A percentile compares a stretch with the other conserved stretches of the same genome.
phyloP scores from a whole-genome alignment of 2,888 invertebrate species.

The Rotaria magnacalcarata region DNA sequence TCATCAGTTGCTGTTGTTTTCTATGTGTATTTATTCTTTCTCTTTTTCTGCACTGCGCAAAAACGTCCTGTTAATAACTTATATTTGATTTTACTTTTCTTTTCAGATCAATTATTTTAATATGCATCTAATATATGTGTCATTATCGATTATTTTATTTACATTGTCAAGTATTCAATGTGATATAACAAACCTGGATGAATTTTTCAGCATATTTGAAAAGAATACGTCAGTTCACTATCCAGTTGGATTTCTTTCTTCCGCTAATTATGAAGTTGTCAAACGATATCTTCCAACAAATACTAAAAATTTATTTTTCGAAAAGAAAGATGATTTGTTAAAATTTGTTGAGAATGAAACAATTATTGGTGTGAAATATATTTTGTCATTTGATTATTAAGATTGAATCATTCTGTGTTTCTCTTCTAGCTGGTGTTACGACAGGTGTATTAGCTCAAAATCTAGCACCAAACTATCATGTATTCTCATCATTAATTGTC shows the following conservation, averaged over 20 bases:
- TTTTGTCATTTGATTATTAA: background rate
- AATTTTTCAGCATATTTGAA: background rate
- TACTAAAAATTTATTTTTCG: background rate
- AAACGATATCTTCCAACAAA: slow-evolving; percentile 37
- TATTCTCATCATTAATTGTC: slow-evolving; percentile 37
- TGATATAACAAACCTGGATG: background rate
- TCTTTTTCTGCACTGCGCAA: background rate
- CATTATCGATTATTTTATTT: too few species aligned
- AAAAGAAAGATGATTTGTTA: slow-evolving; percentile 29
- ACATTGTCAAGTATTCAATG: background rate
- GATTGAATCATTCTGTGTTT: background rate
- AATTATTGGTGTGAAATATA: background rate
- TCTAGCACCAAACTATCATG: background rate
- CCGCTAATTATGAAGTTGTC: slow-evolving; percentile 35
- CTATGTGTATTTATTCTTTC: background rate
- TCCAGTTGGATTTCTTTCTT: slow-evolving; percentile 38
- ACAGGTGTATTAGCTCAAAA: background rate
- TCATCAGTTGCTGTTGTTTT: background rate
- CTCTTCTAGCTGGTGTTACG: background rate
- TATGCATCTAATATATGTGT: background rate
- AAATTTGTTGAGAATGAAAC: slow-evolving; percentile 35
- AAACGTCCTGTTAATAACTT: background rate
- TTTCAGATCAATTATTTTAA: background rate
- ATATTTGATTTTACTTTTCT: background rate
- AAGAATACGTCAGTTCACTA: background rate